Evolutionary conservation across 2,888 invertebrate genomes (phyloP).

Genomic region (Harpagoxenus sublaevis): DNA sequence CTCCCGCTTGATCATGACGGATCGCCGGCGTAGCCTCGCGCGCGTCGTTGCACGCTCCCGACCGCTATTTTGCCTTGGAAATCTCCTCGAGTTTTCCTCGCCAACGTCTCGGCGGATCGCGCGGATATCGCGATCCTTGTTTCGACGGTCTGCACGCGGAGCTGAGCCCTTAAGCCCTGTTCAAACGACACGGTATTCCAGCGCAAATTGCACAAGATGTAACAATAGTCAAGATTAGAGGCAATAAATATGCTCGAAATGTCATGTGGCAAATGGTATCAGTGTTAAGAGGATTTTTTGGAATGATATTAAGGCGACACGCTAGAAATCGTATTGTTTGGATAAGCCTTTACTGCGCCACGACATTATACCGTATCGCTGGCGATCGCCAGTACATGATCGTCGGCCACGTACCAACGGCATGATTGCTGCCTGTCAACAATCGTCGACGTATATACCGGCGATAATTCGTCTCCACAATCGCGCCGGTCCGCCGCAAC

Average conservation of each 20-base stretch:
- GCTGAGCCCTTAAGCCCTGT: conserved; percentile 58
- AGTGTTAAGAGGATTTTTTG: neutral
- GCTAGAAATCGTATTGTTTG: conserved; percentile 24
- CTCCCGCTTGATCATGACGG: conserved; percentile 85
- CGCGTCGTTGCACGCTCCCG: conserved; percentile 58
- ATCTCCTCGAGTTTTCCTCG: conserved; percentile 69
- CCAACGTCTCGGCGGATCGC: conserved; percentile 52
- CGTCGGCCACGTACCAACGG: conserved; percentile 53
- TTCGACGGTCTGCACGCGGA: conserved; percentile 54
- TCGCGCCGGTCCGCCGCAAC: conserved; percentile 48
- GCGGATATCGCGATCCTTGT: conserved; percentile 45
- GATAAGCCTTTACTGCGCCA: conserved; percentile 10
- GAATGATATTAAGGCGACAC: neutral
- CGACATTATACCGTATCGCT: conserved; percentile 31
- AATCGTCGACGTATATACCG: conserved; percentile 60
- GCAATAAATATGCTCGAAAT: neutral
- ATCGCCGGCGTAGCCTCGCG: conserved; percentile 71
- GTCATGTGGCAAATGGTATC: neutral
- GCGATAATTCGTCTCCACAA: conserved; percentile 65
- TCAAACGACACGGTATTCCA: conserved; percentile 54
- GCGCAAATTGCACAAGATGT: neutral
- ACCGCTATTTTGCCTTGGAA: conserved; percentile 71
- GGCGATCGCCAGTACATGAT: conserved; percentile 60
- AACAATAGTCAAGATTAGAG: conserved; percentile 4
- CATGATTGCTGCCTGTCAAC: conserved; percentile 75